Base-by-base conservation (phyloP, 2,797 vertebrate genomes). In the Rhinella marina region DNA sequence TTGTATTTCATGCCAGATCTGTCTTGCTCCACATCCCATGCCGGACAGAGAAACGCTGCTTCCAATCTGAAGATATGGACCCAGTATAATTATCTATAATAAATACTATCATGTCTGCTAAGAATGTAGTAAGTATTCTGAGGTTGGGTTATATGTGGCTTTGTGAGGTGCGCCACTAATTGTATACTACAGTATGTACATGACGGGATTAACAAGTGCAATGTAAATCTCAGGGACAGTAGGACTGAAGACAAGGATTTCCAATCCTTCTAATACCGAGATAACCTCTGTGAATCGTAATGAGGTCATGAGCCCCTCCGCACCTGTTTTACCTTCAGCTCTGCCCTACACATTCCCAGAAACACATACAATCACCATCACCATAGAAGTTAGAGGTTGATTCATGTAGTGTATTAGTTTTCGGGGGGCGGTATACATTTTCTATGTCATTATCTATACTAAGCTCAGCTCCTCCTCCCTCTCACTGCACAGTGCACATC, bases 121-220 rank as follows among this genome's bases (percentile, higher is more conserved):
- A 32, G 32, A 32, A 32, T 32, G 1, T 32, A 32, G 32, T 32
- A 32, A 32, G 32, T 32, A 32, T 32, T 32, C 32, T 32, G 25
- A 59, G 66, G 19, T 0, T 41, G 48, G 66, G 23, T 41, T 29
- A n/a, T 75, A 16, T 29, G 6, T 9, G 14, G 29, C 54, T 27
- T 14, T 73, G n/a, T 23, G 59, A 54, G 54, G 25, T 19, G 1
- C 29, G 0, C 10, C 56, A 8, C 41, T 83, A 52, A 57, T 25
- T 72, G 54, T 59, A 17, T 7, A 57, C 19, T 29, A n/a, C n/a
- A n/a, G n/a, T n/a, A 17, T 9, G 12, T n/a, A 29, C 82, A 32
- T 73, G 21, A 19, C 4, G 21, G 68, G 82, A 84, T 84, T 75
- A 75, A 32, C 56, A 73, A n/a, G 64, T 75, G 29, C 25, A 72